These are phyloP conservation scores for Oophaga sylvatica DNA, from an alignment of 2,797 vertebrate genomes.

Conservation along the genomic window DNA sequence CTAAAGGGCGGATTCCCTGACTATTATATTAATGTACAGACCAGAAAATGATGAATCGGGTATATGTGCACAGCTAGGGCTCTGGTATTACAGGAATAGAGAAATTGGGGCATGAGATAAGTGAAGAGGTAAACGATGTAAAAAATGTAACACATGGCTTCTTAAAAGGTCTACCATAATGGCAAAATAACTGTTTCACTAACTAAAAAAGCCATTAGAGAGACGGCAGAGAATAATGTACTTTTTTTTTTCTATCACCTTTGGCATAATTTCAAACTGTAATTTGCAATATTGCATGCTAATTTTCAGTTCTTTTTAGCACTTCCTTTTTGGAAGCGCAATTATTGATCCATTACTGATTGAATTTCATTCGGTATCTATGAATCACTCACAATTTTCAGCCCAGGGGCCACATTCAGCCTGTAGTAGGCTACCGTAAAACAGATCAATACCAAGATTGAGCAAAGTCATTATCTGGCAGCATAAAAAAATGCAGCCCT, in stretches of 20 bases:
- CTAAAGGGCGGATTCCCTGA: too few relatives aligned
- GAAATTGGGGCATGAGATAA: constrained; percentile 10
- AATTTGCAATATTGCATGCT: background rate
- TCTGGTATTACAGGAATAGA: constrained; percentile 25
- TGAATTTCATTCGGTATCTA: background rate
- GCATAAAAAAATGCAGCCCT: background rate
- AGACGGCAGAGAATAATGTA: background rate
- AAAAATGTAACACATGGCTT: constrained; percentile 21
- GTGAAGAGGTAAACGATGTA: constrained; percentile 14
- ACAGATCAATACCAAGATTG: background rate
- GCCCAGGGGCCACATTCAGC: background rate
- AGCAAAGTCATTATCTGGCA: background rate
- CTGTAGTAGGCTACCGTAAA: background rate
- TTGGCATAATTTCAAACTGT: background rate
- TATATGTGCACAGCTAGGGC: background rate
- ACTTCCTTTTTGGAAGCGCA: background rate
- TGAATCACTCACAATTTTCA: background rate
- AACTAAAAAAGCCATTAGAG: constrained; percentile 23
- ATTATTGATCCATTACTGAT: background rate
- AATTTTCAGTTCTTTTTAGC: background rate
- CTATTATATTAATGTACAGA: too few relatives aligned
- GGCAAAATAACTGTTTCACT: constrained; percentile 11
- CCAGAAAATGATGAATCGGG: too few relatives aligned
- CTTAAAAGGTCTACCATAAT: constrained; percentile 27
- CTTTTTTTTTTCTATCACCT: background rate